These are phyloP conservation scores for Hylaeus anthracinus DNA, from an alignment of 1,140 invertebrate species.

Conservation along the genomic window DNA sequence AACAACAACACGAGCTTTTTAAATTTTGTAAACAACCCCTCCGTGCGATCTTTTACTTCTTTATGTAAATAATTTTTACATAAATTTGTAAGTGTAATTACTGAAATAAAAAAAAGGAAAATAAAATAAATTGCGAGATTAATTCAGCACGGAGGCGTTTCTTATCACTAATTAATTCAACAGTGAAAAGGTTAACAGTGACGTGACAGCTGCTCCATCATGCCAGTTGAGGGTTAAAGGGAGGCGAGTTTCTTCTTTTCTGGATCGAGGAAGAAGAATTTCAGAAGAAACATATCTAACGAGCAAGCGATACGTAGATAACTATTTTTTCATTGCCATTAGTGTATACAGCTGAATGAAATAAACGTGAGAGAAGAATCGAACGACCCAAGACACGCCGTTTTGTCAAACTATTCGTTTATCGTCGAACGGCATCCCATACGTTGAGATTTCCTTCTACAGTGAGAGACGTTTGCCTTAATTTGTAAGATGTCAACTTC, in stretches of 20 bases:
- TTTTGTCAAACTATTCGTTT: constrained; percentile 24
- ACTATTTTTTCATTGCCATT: constrained; percentile 68
- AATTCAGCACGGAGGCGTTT: too few species aligned
- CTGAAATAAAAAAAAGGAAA: too few species aligned
- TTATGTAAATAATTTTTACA: too few species aligned
- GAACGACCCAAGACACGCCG: constrained; percentile 8
- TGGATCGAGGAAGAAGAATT: constrained; percentile 44
- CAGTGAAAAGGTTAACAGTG: too few species aligned
- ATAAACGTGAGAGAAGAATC: not conserved
- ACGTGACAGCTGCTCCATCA: not conserved
- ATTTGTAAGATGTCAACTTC: constrained; percentile 36
- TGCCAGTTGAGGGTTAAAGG: not conserved
- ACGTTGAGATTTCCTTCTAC: constrained; percentile 35
- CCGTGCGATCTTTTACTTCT: too few species aligned
- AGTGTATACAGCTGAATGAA: constrained; percentile 22
- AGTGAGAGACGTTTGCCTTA: constrained; percentile 44
- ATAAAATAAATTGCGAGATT: too few species aligned
- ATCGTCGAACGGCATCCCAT: not conserved
- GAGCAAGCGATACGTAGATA: constrained; percentile 52
- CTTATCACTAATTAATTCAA: too few species aligned
- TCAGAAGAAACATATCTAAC: constrained; percentile 59
- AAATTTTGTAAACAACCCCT: too few species aligned
- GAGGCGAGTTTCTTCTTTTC: not conserved
- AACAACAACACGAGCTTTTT: too few species aligned
- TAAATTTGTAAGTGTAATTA: too few species aligned